Evolutionary conservation across 2,888 invertebrate genomes (phyloP).

Genomic region (Andricus quercusramuli): DNA sequence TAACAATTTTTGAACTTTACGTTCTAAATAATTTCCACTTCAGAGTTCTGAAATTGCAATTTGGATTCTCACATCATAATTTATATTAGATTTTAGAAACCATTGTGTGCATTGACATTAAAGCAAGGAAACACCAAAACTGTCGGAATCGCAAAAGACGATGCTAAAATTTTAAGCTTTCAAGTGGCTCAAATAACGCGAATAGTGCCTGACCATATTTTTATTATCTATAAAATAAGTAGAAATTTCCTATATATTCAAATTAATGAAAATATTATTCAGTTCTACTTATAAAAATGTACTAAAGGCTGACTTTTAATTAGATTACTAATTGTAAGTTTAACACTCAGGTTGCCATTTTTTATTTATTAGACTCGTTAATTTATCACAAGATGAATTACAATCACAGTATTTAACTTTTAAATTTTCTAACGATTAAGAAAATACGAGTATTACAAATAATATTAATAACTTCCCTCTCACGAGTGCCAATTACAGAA

Average conservation of each 20-base stretch:
- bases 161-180: conserved; percentile 10
- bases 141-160: conserved; percentile 24
- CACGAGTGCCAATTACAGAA: conserved; percentile 10
- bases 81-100: conserved; percentile 1
- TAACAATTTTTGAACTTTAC: too few relatives aligned
- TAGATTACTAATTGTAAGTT: conserved; percentile 23
- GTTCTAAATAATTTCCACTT: too few relatives aligned
- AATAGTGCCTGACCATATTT: conserved; percentile 32
- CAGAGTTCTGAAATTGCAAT: not conserved
- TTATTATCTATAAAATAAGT: not conserved
- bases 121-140: conserved; percentile 25
- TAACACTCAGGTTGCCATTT: conserved; percentile 24
- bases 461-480: conserved; percentile 13
- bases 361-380: conserved; percentile 23
- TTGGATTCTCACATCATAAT: conserved; percentile 20
- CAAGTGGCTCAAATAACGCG: conserved; percentile 8
- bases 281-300: conserved; percentile 21
- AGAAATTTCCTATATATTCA: not conserved
- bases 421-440: not conserved
- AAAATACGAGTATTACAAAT: conserved; percentile 12
- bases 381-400: conserved; percentile 14
- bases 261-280: not conserved
- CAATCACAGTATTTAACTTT: conserved; percentile 27
- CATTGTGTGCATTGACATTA: conserved; percentile 35
- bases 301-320: conserved; percentile 34